Conservation (phyloP, 2,888 invertebrate species). For the Gryllus longicercus region DNA sequence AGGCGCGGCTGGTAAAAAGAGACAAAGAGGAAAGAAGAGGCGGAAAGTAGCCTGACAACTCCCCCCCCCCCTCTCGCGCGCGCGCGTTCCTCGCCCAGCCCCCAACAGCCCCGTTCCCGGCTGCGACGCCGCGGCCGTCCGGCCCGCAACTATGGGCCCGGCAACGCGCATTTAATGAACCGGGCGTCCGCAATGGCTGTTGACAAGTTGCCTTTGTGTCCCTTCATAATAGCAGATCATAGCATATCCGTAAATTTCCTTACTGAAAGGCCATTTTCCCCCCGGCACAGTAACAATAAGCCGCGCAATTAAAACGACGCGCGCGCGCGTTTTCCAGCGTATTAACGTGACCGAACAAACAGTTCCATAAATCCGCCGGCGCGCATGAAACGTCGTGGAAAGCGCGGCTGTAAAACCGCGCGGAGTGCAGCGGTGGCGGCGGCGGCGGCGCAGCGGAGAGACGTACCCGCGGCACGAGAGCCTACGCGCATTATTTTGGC, state of each 20-base stretch:
- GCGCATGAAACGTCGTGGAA: background rate
- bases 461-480: too few relatives aligned
- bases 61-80: too few relatives aligned
- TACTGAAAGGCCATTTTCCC: conserved; percentile 1
- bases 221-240: conserved; percentile 9
- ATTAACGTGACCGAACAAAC: conserved; percentile 17
- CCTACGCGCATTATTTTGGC: too few relatives aligned
- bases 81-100: too few relatives aligned
- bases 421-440: background rate
- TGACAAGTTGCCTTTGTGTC: conserved; percentile 10
- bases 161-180: background rate
- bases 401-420: background rate
- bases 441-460: too few relatives aligned
- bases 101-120: background rate
- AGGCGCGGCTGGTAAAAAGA: too few relatives aligned
- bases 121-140: background rate
- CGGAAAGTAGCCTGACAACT: too few relatives aligned
- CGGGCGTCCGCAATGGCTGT: background rate
- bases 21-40: too few relatives aligned
- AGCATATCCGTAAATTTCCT: conserved; percentile 6
- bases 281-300: conserved; percentile 1
- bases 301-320: conserved; percentile 7
- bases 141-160: too few relatives aligned
- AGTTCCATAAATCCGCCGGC: background rate
- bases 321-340: background rate